A percentile compares a stretch with the other conserved stretches of the same genome.
Conservation (phyloP, 2,797 vertebrate species). For the Clarias platycephalus region DNA sequence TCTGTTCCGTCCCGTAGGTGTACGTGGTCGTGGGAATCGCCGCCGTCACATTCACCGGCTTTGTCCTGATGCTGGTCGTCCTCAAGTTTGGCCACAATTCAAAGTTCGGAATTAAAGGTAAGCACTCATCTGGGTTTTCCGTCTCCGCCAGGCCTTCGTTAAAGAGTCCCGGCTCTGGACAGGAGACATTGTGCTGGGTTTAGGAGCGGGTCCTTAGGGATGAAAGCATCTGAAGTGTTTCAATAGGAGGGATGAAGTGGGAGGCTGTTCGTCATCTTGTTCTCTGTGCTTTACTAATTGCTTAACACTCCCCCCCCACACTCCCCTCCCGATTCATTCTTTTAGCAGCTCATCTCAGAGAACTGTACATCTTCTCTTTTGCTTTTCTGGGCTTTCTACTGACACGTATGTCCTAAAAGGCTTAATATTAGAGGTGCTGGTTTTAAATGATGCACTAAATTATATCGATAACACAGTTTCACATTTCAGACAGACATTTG, state of each 20-base stretch:
- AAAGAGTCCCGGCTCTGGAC: slow-evolving; percentile 35
- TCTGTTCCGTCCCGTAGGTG: slow-evolving; percentile 72
- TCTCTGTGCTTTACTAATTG: slow-evolving; percentile 51
- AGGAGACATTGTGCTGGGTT: slow-evolving; percentile 45
- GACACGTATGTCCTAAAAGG: neutral
- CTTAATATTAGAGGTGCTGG: slow-evolving; percentile 1
- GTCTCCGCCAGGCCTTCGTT: slow-evolving; percentile 45
- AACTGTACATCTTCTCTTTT: slow-evolving; percentile 15
- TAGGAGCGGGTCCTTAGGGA: slow-evolving; percentile 38
- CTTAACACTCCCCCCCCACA: slow-evolving; percentile 42
- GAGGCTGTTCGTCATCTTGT: slow-evolving; percentile 46
- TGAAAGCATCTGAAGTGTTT: slow-evolving; percentile 32
- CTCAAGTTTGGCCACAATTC: slow-evolving; percentile 96
- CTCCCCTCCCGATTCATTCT: slow-evolving; percentile 24
- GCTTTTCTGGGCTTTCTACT: slow-evolving; percentile 5
- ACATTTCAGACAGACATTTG: neutral
- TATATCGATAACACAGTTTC: neutral
- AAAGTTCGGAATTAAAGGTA: slow-evolving; percentile 99
- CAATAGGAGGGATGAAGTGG: slow-evolving; percentile 37
- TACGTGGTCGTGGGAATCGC: slow-evolving; percentile 96
- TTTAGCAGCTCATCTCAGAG: slow-evolving; percentile 31
- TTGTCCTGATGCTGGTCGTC: slow-evolving; percentile 92
- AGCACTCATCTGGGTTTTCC: slow-evolving; percentile 59
- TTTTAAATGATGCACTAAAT: neutral
- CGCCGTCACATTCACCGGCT: slow-evolving; percentile 89